Evolutionary conservation across 2,797 vertebrate species (phyloP), one percentile per base, ranked within the genome.

Genomic region (Mallotus villosus): DNA sequence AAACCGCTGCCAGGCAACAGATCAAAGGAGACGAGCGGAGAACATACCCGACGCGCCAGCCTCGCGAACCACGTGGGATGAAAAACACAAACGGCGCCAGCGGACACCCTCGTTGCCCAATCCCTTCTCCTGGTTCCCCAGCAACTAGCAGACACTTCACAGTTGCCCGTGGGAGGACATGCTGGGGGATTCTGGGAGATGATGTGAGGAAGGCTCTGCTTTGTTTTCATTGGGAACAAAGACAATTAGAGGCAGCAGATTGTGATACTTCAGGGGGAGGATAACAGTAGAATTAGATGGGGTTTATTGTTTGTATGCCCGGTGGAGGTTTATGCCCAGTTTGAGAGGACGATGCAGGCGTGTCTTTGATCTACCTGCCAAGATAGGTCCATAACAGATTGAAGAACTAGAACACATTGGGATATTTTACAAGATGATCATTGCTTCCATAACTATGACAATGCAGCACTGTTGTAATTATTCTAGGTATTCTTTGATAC

Each of bases 21-120:
- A 90, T 90, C 88, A 91, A 89, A 89, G 82, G 73, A 75, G 86
- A 83, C 84, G 24, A n/a, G 24, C 66, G 21, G 85, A 78, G 58
- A 71, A 76, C 84, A 32, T 37, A 67, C 70, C 78, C 71, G 63
- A 71, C 63, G 64, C 55, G 82, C 75, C 80, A 74, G 73, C 63
- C 3, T 3, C 61, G 77, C 80, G 79, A 76, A 55, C 75, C 81
- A 61, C 22, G 24, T 24, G 59, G 5, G 22, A 46, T 58, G 57
- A 68, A 74, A 70, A 66, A 80, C 78, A 72, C 70, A 79, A 69
- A 60, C 12, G 66, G 75, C 68, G 55, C 75, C 74, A 53, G 57
- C 17, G 4, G 32, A 17, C 58, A 22, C 55, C 34, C 25, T 37
- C 16, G 17, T 29, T 9, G 19, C 64, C 37, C 70, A 8, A n/a